Evolutionary conservation across 2,113 vertebrate genomes (phyloP).

Genomic region (Chitala chitala): DNA sequence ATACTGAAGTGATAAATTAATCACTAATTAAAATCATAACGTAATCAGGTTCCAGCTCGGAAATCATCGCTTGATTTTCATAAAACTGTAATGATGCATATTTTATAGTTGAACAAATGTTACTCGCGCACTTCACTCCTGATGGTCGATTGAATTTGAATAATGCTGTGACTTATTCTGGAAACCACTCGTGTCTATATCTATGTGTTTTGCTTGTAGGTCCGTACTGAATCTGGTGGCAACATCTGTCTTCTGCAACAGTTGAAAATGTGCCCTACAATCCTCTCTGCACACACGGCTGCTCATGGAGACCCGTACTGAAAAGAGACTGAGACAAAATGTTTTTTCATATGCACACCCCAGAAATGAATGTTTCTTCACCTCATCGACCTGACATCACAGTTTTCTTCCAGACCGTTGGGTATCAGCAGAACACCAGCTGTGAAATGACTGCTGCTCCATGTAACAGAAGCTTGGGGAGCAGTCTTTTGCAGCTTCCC

Average conservation of each 20-base stretch:
- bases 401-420: slow-evolving; percentile 50
- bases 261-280: background rate
- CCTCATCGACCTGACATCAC: slow-evolving; percentile 1
- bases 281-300: background rate
- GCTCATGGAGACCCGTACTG: background rate
- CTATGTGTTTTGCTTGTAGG: background rate
- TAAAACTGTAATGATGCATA: too few relatives aligned
- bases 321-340: background rate
- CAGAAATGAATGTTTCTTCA: slow-evolving; percentile 28
- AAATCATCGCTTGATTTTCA: too few relatives aligned
- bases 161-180: too few relatives aligned
- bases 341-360: background rate
- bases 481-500: slow-evolving; percentile 59
- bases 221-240: background rate
- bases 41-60: too few relatives aligned
- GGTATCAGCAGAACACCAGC: slow-evolving; percentile 45
- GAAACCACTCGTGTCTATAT: background rate
- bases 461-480: slow-evolving; percentile 42
- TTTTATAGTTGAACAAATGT: too few relatives aligned
- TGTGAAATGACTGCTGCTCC: slow-evolving; percentile 33
- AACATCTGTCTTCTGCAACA: background rate
- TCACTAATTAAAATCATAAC: too few relatives aligned
- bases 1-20: too few relatives aligned
- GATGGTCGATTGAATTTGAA: too few relatives aligned
- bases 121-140: too few relatives aligned